These are phyloP conservation scores for Pristionchus mayeri DNA, from an alignment of 2,888 invertebrate genomes.

Conservation along the genomic window DNA sequence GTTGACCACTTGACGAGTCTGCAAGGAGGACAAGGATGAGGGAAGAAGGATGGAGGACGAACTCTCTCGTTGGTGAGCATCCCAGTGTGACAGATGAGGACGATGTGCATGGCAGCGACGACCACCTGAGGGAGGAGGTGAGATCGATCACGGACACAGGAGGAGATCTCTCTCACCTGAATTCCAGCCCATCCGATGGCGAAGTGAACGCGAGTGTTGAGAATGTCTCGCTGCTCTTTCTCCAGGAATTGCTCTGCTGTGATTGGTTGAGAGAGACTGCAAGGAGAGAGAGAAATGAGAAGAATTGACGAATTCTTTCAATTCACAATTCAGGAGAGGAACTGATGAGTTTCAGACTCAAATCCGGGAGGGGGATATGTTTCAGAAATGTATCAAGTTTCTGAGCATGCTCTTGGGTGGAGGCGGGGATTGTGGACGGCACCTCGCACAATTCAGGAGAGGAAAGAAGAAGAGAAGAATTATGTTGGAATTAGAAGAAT, in stretches of 20 bases:
- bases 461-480: no score
- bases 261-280: conserved; percentile 67
- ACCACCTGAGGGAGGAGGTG: conserved; percentile 58
- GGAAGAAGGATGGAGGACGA: not conserved
- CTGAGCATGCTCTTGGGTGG: no score
- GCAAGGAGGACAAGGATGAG: not conserved
- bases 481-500: no score
- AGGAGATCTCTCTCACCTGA: conserved; percentile 29
- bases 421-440: no score
- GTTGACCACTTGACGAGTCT: conserved; percentile 73
- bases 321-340: no score
- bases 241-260: conserved; percentile 65
- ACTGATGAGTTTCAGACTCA: no score
- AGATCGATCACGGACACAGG: not conserved
- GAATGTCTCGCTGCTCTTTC: conserved; percentile 53
- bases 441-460: no score
- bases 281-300: no score
- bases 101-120: conserved; percentile 69
- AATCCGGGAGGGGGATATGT: no score
- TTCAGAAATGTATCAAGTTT: no score
- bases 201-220: conserved; percentile 67
- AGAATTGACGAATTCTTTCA: no score
- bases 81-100: conserved; percentile 70
- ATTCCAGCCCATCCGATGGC: conserved; percentile 70
- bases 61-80: conserved; percentile 73